These are phyloP conservation scores for Andrena bicolor DNA, from an alignment of 2,888 invertebrate genomes.

Conservation along the genomic window DNA sequence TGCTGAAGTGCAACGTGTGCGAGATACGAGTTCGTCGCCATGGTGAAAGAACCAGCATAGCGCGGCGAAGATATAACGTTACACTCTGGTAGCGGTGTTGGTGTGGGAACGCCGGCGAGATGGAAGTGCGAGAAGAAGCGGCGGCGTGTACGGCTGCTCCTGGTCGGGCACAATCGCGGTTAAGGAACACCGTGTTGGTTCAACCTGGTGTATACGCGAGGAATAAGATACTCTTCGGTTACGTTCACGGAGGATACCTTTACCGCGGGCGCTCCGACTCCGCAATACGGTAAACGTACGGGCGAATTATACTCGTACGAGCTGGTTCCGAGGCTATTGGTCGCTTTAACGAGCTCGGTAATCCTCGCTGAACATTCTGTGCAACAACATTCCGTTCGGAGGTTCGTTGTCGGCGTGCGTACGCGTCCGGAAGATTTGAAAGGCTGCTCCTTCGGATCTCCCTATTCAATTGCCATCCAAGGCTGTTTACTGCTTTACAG, in stretches of 20 bases:
- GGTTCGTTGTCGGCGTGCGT: not conserved
- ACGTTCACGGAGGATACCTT: conserved; percentile 54
- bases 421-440: not conserved
- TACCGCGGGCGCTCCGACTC: conserved; percentile 51
- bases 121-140: conserved; percentile 69
- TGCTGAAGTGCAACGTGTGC: conserved; percentile 68
- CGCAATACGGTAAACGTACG: conserved; percentile 32
- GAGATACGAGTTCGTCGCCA: conserved; percentile 68
- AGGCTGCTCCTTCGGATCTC: not conserved
- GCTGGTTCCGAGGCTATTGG: not conserved
- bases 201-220: conserved; percentile 62
- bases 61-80: conserved; percentile 77
- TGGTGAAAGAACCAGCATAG: conserved; percentile 71
- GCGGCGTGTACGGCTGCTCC: conserved; percentile 55
- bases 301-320: not conserved
- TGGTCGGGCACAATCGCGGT: conserved; percentile 71
- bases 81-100: conserved; percentile 74
- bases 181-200: conserved; percentile 65
- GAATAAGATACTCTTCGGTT: conserved; percentile 72
- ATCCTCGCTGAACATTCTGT: not conserved
- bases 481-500: conserved; percentile 32
- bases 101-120: conserved; percentile 77
- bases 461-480: conserved; percentile 19
- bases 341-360: not conserved
- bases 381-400: too few species aligned